A percentile compares a stretch with the other conserved stretches of the same genome.
Evolutionary conservation across 1,140 invertebrate species (phyloP).

Genomic region (Drosophila lacteicornis): DNA sequence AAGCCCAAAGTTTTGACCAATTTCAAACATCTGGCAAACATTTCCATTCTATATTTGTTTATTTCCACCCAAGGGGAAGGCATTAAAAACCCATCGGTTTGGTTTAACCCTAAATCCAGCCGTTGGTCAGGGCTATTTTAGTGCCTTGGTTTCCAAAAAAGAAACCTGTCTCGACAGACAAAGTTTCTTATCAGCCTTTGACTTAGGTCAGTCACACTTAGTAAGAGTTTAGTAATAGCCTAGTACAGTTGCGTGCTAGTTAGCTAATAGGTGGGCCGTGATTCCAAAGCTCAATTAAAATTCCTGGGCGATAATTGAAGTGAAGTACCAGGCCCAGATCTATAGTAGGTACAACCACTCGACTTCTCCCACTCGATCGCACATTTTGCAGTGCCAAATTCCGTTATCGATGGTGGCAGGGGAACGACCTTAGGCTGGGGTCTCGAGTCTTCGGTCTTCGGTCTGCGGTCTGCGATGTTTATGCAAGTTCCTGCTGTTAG

Average conservation of each 20-base stretch:
- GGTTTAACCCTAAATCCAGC: slow-evolving; percentile 25
- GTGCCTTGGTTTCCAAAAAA: slow-evolving; percentile 23
- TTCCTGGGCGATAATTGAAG: slow-evolving; percentile 12
- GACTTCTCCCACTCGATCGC: slow-evolving; percentile 27
- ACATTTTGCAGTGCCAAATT: slow-evolving; percentile 54
- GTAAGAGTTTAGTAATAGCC: neutral
- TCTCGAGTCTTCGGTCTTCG: slow-evolving; percentile 1
- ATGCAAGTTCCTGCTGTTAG: slow-evolving; percentile 23
- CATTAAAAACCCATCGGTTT: slow-evolving; percentile 38
- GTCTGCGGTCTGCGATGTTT: slow-evolving; percentile 19
- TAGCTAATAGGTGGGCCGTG: slow-evolving; percentile 14
- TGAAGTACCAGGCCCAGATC: slow-evolving; percentile 21
- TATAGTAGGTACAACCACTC: slow-evolving; percentile 10
- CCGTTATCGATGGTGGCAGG: slow-evolving; percentile 21
- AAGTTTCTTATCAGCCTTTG: slow-evolving; percentile 12
- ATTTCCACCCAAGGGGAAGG: slow-evolving; percentile 5
- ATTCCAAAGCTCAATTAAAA: slow-evolving; percentile 22
- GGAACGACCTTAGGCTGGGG: slow-evolving; percentile 57
- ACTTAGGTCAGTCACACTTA: slow-evolving; percentile 36
- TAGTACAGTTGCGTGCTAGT: slow-evolving; percentile 2
- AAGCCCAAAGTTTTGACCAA: slow-evolving; percentile 12
- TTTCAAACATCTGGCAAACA: slow-evolving; percentile 19
- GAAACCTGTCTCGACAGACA: neutral
- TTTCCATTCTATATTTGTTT: slow-evolving; percentile 27
- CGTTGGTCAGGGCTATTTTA: slow-evolving; percentile 19